Base-by-base conservation (phyloP, 2,888 invertebrate species). In the Cepaea hortensis region DNA sequence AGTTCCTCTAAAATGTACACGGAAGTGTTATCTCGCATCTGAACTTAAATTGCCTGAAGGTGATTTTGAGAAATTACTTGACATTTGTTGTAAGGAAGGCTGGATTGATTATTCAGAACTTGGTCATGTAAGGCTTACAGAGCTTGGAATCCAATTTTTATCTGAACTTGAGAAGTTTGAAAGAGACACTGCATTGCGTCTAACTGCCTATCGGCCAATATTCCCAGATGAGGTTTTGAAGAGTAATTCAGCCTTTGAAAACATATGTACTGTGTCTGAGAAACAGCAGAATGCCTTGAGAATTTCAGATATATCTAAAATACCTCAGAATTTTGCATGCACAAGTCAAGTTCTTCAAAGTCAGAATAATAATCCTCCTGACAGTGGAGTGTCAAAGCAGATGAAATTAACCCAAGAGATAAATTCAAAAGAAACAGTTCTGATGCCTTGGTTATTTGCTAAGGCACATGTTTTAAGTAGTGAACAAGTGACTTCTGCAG, bases 1-100 rank as follows among this genome's bases (percentile, higher is more conserved):
- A 65, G 15, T 80, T 62, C 87, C 84, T 11, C 11, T 23, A 13
- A 55, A 72, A 4, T 68, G 75, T 3, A 70, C 79, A 46, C 48
- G 75, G 0, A 65, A 62, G 6, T 3, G 0, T 9, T 5, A 23
- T 48, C 65, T 87, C 2, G 84, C 81, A 11, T 61, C 70, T 61
- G 68, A 65, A 9, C n/a, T 87, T 72, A 15, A 85, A 6, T 46
- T 50, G 48, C 35, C 79, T 48, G 46, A 79, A 62, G 85, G 79
- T 35, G 85, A 85, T 20, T 55, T 83, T 13, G 9, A 55, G 2
- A 46, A 20, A 61, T 35, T 65, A n/a, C 48, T 87, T 68, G 72
- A 76, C 11, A 48, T 48, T 48, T 70, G 81, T 50, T 80, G 46
- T n/a, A 65, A 70, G 55, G 61, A 72, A 61, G 77, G 50, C 3